Evolutionary conservation across 2,797 vertebrate genomes (phyloP).

Genomic region (Epinephelus malabaricus): DNA sequence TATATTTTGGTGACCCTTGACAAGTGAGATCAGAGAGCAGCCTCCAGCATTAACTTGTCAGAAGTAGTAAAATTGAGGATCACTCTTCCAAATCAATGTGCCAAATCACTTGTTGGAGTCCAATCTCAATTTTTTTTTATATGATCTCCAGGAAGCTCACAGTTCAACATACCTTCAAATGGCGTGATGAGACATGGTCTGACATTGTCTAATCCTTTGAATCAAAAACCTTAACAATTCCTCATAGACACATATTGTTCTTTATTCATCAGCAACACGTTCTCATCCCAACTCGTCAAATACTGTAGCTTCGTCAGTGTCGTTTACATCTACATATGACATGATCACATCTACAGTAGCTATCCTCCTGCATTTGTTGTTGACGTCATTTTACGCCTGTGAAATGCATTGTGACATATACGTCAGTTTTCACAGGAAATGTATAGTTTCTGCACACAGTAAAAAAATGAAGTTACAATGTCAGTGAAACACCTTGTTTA

Average conservation of each 20-base stretch:
- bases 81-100: conserved; percentile 51
- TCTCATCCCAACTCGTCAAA: no score
- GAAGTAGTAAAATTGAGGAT: conserved; percentile 33
- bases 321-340: no score
- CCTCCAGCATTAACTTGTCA: conserved; percentile 60
- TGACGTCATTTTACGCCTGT: no score
- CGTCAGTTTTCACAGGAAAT: no score
- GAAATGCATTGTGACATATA: no score
- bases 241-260: not conserved
- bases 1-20: conserved; percentile 51
- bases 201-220: not conserved
- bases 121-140: not conserved
- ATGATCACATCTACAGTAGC: no score
- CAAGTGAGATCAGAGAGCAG: conserved; percentile 48
- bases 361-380: no score
- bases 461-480: no score
- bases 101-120: conserved; percentile 34
- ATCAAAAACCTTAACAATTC: not conserved
- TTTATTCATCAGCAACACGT: no score
- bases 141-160: not conserved
- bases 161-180: conserved; percentile 11
- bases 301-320: no score
- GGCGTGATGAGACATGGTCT: not conserved
- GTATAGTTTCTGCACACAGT: no score
- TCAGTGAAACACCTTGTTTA: no score